Percentiles rank a stretch among this genome's conserved stretches.
phyloP scores from a whole-genome alignment of 2,888 invertebrate genomes.

The Drosophila gaucha region DNA sequence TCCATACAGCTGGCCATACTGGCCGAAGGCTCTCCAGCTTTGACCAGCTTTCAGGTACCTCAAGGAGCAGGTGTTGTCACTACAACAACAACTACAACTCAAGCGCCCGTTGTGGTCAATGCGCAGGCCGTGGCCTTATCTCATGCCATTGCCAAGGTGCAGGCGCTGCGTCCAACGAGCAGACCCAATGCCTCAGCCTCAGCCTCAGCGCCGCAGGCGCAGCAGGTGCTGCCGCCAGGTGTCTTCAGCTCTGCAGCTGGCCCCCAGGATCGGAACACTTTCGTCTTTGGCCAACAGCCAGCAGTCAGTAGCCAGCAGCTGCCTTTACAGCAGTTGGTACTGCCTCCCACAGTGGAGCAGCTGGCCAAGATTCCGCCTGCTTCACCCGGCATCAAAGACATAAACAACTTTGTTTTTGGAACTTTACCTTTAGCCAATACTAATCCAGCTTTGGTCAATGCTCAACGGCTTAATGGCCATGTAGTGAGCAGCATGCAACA shows the following conservation, averaged over 20 bases:
- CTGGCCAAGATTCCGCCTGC: not conserved
- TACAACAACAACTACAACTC: not conserved
- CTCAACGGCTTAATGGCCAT: not conserved
- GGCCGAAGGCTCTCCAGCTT: not conserved
- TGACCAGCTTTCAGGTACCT: not conserved
- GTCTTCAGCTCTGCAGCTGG: not conserved
- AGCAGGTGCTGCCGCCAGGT: not conserved
- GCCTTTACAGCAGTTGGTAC: not conserved
- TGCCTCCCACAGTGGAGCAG: slow-evolving; percentile 1
- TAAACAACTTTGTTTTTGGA: not conserved
- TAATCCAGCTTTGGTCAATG: not conserved
- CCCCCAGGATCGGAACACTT: not conserved
- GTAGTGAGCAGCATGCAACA: not conserved
- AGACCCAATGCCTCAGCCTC: not conserved
- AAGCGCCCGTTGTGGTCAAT: slow-evolving; percentile 15
- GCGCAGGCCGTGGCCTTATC: slow-evolving; percentile 6
- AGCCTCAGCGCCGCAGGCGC: slow-evolving; percentile 2
- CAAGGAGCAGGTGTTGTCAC: not conserved
- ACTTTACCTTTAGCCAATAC: not conserved
- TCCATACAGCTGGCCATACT: not conserved
- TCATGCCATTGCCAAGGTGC: slow-evolving; percentile 1
- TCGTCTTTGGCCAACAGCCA: not conserved
- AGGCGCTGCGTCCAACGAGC: not conserved
- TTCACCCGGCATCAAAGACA: not conserved
- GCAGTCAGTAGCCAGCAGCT: not conserved